These are phyloP conservation scores for Sarcophaga subvicina DNA, from an alignment of 2,888 invertebrate species.

Conservation along the genomic window DNA sequence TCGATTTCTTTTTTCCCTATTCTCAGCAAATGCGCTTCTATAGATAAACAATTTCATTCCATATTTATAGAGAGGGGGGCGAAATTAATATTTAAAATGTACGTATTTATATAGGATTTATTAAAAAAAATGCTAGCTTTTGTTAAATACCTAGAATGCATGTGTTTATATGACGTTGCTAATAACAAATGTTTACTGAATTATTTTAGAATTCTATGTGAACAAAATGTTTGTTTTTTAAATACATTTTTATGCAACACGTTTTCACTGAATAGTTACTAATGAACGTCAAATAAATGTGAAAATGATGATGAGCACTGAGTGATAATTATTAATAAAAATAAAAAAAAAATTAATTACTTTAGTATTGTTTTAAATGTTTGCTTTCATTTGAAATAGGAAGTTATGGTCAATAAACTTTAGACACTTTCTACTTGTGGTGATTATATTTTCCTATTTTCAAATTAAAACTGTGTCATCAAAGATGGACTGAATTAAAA, in stretches of 20 bases:
- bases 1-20: conserved; percentile 4
- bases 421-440: neutral
- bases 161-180: neutral
- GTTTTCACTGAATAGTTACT: conserved; percentile 1
- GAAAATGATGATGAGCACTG: neutral
- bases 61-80: neutral
- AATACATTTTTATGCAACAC: neutral
- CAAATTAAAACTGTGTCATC: too few relatives aligned
- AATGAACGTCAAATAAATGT: neutral
- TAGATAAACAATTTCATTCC: conserved; percentile 5
- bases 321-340: neutral
- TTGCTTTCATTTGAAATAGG: neutral
- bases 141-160: neutral
- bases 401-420: neutral
- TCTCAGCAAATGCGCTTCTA: neutral
- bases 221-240: neutral
- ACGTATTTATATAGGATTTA: too few relatives aligned
- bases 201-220: conserved; percentile 18
- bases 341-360: neutral
- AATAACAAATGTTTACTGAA: conserved; percentile 15
- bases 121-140: too few relatives aligned
- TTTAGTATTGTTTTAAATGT: neutral
- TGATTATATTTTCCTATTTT: too few relatives aligned
- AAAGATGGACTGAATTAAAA: too few relatives aligned
- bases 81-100: too few relatives aligned